Evolutionary conservation across 2,797 vertebrate genomes (phyloP).

Genomic region (Gymnothorax javanicus): DNA sequence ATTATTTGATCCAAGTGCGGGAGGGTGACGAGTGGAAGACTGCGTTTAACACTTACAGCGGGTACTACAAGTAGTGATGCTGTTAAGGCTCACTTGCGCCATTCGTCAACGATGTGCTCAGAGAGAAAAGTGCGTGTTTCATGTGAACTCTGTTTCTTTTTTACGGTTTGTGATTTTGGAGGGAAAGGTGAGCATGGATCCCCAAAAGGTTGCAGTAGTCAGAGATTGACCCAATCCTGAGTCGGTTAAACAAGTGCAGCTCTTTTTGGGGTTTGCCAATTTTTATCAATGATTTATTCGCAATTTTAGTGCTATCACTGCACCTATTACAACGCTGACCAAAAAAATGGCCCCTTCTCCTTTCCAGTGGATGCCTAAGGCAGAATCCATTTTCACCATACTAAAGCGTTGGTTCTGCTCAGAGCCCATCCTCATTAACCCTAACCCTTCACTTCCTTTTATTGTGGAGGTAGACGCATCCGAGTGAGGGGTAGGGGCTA

Average conservation of each 20-base stretch:
- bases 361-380: too few species aligned
- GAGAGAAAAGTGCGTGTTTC: too few species aligned
- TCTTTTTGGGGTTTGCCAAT: too few species aligned
- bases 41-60: too few species aligned
- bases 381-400: too few species aligned
- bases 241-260: too few species aligned
- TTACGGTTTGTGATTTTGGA: not conserved
- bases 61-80: not conserved
- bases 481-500: not conserved
- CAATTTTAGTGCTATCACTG: not conserved
- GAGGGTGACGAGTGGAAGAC: slow-evolving; percentile 17
- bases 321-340: not conserved
- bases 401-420: too few species aligned
- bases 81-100: not conserved
- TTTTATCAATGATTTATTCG: too few species aligned
- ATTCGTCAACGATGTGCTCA: too few species aligned
- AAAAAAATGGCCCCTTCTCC: not conserved
- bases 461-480: slow-evolving; percentile 14
- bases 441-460: not conserved
- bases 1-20: not conserved
- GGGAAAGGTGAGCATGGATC: not conserved
- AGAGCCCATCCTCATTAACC: not conserved
- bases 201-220: not conserved
- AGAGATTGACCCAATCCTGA: not conserved
- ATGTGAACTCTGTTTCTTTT: not conserved